These are phyloP conservation scores for Trogon melanurus DNA, from an alignment of 2,113 vertebrate species.

Conservation along the genomic window DNA sequence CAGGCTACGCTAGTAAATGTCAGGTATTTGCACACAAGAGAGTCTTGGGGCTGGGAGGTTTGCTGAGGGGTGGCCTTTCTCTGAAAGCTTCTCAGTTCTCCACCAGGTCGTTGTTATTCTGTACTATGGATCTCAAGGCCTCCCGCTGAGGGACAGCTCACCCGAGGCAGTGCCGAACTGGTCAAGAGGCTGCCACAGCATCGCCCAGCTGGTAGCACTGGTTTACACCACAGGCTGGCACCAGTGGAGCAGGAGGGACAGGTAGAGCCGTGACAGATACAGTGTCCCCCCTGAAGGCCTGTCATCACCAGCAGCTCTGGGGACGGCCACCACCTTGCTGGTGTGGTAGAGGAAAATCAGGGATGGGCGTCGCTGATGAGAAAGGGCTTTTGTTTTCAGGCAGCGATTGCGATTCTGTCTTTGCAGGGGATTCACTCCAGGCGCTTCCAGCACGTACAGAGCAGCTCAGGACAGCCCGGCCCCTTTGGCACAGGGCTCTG, in stretches of 20 bases:
- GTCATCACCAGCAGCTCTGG: neutral
- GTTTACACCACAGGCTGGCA: neutral
- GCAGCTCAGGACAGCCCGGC: neutral
- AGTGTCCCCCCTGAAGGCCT: neutral
- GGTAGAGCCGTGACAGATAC: neutral
- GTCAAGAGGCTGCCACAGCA: neutral
- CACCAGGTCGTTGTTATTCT: neutral
- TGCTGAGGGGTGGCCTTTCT: neutral
- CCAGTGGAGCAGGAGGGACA: neutral
- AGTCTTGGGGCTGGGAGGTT: neutral
- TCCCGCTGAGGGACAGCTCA: neutral
- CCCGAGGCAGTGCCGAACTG: neutral
- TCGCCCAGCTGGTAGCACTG: neutral
- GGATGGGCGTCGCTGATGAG: neutral
- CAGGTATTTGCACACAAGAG: neutral
- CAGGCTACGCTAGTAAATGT: neutral
- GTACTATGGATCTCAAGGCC: neutral
- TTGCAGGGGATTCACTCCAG: neutral
- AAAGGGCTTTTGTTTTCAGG: neutral
- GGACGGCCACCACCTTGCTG: neutral
- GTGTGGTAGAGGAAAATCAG: neutral
- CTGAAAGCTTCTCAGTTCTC: neutral
- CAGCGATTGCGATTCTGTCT: neutral
- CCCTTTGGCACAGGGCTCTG: neutral
- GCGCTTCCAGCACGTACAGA: neutral